Evolutionary conservation across 2,113 vertebrate species (phyloP).

Genomic region (Nyctereutes procyonoides): DNA sequence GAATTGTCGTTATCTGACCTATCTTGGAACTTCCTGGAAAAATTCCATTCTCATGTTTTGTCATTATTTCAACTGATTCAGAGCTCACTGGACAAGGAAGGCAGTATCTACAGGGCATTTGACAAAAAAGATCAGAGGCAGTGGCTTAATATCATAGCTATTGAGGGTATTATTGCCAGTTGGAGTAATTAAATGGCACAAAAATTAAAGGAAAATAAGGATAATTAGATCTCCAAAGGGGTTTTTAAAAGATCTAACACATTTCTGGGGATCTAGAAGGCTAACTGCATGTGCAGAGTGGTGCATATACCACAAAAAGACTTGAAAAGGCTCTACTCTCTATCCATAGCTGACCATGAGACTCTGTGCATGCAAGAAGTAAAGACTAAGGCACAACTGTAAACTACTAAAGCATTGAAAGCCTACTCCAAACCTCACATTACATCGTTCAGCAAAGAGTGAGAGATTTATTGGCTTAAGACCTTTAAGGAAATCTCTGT

Average conservation of each 20-base stretch:
- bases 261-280: neutral
- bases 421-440: neutral
- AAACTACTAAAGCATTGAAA: neutral
- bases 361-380: neutral
- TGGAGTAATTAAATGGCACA: neutral
- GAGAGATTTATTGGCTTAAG: neutral
- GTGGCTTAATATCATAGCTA: neutral
- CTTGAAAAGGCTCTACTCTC: neutral
- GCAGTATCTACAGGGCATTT: neutral
- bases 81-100: neutral
- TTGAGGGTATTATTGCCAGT: neutral
- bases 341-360: neutral
- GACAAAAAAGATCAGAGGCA: neutral
- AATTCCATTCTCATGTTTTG: neutral
- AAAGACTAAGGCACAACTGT: neutral
- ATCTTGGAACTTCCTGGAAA: neutral
- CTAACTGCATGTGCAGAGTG: neutral
- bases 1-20: neutral
- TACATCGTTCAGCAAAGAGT: neutral
- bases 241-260: neutral
- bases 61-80: neutral
- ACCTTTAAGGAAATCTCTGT: neutral
- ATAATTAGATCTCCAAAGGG: neutral
- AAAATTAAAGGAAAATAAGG: neutral
- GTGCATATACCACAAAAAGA: neutral